These are phyloP conservation scores for Protobothrops mucrosquamatus DNA, from an alignment of 2,113 vertebrate genomes.

Conservation along the genomic window DNA sequence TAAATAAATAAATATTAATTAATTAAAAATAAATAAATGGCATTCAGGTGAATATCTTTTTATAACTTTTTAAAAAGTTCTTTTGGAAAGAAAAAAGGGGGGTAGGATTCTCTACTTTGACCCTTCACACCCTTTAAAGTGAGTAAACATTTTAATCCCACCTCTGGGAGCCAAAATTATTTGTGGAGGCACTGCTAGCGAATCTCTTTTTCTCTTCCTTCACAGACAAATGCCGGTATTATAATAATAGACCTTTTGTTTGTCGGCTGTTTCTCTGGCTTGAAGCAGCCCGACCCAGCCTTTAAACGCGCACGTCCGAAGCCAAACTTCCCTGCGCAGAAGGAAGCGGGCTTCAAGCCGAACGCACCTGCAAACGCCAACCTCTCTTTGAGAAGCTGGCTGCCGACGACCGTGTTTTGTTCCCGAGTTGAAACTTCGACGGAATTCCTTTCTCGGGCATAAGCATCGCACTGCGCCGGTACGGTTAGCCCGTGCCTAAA, in stretches of 20 bases:
- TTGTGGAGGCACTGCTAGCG: constrained; percentile 53
- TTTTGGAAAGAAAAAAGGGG: not conserved
- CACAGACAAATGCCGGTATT: constrained; percentile 28
- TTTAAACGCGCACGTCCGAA: not conserved
- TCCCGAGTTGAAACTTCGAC: not conserved
- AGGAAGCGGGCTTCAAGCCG: not conserved
- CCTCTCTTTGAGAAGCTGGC: too few relatives aligned
- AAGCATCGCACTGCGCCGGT: not conserved
- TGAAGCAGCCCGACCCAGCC: constrained; percentile 26
- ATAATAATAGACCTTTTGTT: constrained; percentile 51
- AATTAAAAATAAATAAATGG: too few relatives aligned
- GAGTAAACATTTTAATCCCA: constrained; percentile 54
- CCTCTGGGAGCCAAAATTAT: constrained; percentile 68
- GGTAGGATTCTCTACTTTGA: constrained; percentile 61
- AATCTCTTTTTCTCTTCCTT: constrained; percentile 53
- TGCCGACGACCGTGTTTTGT: not conserved
- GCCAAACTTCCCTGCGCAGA: not conserved
- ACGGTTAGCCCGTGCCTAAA: not conserved
- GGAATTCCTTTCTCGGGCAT: not conserved
- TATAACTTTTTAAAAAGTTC: not conserved
- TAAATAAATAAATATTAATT: too few relatives aligned
- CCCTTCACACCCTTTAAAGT: constrained; percentile 67
- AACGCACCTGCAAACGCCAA: not conserved
- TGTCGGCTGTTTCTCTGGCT: constrained; percentile 37
- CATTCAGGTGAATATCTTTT: not conserved